Base-by-base conservation (phyloP, 2,113 vertebrate genomes). In the Geococcyx californianus region DNA sequence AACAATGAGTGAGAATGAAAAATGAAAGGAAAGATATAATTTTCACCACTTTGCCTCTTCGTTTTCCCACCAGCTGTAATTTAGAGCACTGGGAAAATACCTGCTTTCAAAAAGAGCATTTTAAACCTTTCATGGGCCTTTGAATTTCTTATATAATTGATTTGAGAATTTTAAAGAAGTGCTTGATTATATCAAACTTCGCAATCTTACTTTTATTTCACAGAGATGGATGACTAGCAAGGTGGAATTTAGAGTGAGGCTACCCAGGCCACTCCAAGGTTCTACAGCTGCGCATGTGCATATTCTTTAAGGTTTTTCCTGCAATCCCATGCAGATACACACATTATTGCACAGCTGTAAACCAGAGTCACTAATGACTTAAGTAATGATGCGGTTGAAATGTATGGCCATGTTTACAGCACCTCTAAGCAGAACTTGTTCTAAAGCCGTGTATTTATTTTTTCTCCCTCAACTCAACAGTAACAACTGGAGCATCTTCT, bases 1-100 rank as follows among this genome's bases (percentile, higher is more conserved):
- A 95, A 88, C 86, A 40, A 55, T 52, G 47, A 83, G 36, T 55
- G 25, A 74, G 42, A 95, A 88, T 77, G 55, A 94, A 83, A 95
- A 92, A 84, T 52, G 2, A 89, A 80, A 76, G 45, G 42, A 89
- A 95, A 90, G 10, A 74, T 21, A 60, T 15, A 42, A 83, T 77
- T 90, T 85, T 80, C 11, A 90, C 52, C 31, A 67, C 45, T 90
- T 93, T 24, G 74, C 19, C 14, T 69, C 76, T 90, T 79, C 36
- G 18, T 88, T 93, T 93, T 89, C 54, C 64, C 36, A 56, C 31
- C 33, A 72, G 64, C 34, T 84, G 34, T 87, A 75, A 77, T 12
- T 13, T 49, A 75, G 76, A 94, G 26, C 76, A 72, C 34, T 34
- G 47, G 83, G 45, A 52, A 92, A 96, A 86, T 42, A 78, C 9